A percentile compares a stretch with the other conserved stretches of the same genome.
phyloP scores from a whole-genome alignment of 2,888 invertebrate genomes.

The Salticus scenicus region DNA sequence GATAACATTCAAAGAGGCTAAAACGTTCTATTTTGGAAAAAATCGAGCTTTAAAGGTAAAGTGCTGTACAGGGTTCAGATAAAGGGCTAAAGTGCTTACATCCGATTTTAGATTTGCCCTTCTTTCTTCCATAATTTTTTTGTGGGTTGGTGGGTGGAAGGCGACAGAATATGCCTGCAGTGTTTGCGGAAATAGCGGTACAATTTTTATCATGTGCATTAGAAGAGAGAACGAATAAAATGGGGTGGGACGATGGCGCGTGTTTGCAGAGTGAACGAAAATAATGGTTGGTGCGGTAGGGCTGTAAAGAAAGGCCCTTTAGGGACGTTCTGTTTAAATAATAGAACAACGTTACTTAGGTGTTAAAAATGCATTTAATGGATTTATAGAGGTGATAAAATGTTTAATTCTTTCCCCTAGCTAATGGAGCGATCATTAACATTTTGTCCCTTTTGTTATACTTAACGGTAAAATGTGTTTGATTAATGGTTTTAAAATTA shows the following conservation, averaged over 20 bases:
- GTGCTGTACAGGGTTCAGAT: constrained; percentile 51
- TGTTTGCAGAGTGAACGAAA: constrained; percentile 45
- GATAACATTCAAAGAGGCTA: constrained; percentile 67
- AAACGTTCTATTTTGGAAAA: constrained; percentile 68
- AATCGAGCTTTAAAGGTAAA: constrained; percentile 66
- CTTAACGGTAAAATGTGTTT: too few species aligned
- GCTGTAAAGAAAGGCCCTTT: not conserved
- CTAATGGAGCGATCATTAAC: not conserved
- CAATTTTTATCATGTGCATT: constrained; percentile 66
- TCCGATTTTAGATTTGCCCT: constrained; percentile 19
- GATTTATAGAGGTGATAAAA: not conserved
- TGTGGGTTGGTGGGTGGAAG: not conserved
- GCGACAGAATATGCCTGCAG: not conserved
- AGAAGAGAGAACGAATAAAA: constrained; percentile 20
- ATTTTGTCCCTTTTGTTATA: not conserved
- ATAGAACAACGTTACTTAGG: not conserved
- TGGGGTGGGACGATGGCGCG: not conserved
- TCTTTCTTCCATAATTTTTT: not conserved
- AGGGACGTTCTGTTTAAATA: constrained; percentile 39
- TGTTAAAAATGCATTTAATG: constrained; percentile 5
- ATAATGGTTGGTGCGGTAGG: constrained; percentile 21
- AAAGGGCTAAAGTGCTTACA: constrained; percentile 66
- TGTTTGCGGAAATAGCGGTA: constrained; percentile 67
- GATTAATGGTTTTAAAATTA: too few species aligned
- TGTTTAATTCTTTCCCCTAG: not conserved